Evolutionary conservation across 2,888 invertebrate species (phyloP).

Genomic region (Toxonevra muliebris): DNA sequence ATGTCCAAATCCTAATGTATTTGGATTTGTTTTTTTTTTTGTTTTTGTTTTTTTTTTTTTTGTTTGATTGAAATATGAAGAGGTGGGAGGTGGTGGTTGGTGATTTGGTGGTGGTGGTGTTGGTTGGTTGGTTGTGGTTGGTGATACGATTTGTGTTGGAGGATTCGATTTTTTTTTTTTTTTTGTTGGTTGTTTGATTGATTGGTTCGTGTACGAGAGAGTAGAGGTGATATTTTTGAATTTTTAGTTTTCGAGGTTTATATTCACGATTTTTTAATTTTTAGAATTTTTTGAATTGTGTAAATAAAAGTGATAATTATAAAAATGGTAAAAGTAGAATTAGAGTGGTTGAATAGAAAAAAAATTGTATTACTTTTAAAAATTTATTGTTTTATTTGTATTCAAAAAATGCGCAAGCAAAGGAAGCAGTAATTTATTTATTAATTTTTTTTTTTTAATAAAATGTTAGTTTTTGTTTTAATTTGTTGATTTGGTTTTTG

Average conservation of each 20-base stretch:
- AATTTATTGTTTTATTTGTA: too few species aligned
- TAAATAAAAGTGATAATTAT: slow-evolving; percentile 35
- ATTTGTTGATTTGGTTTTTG: neutral
- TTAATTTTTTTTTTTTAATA: neutral
- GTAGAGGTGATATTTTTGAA: slow-evolving; percentile 38
- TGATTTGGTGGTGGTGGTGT: slow-evolving; percentile 35
- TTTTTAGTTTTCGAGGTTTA: slow-evolving; percentile 38
- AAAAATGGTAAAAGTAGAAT: slow-evolving; percentile 59
- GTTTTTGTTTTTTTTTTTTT: slow-evolving; percentile 47
- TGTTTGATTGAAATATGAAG: slow-evolving; percentile 34
- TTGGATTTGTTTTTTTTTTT: slow-evolving; percentile 42
- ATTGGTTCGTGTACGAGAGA: slow-evolving; percentile 40
- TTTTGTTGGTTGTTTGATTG: slow-evolving; percentile 44
- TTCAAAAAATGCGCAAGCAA: too few species aligned
- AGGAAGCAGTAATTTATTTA: too few species aligned
- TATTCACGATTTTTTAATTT: slow-evolving; percentile 43
- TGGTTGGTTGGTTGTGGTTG: slow-evolving; percentile 41
- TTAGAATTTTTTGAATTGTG: slow-evolving; percentile 40
- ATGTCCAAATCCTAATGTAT: slow-evolving; percentile 90
- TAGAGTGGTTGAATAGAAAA: slow-evolving; percentile 49
- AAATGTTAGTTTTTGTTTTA: slow-evolving; percentile 8
- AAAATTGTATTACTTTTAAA: slow-evolving; percentile 6
- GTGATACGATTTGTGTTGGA: slow-evolving; percentile 30
- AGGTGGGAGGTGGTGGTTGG: slow-evolving; percentile 39
- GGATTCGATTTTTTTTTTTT: slow-evolving; percentile 34